Conservation (phyloP, 2,113 vertebrate genomes). For the Passer domesticus region DNA sequence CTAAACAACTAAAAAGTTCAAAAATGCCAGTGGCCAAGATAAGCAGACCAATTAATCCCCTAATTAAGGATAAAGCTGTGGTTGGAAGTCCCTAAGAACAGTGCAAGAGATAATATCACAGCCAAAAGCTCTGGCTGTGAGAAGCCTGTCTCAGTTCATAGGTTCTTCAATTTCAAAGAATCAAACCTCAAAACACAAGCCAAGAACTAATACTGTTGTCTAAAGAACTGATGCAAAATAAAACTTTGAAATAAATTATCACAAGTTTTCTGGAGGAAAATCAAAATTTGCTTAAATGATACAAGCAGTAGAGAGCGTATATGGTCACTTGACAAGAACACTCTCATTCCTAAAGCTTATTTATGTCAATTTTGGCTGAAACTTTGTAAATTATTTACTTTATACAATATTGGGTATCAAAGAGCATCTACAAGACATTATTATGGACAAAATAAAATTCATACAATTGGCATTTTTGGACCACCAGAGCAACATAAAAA, state of each 20-base stretch:
- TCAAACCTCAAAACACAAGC: background rate
- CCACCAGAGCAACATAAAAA: background rate
- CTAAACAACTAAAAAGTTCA: background rate
- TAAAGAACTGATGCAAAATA: background rate
- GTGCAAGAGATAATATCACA: background rate
- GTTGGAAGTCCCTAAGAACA: background rate
- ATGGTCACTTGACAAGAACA: background rate
- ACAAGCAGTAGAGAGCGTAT: background rate
- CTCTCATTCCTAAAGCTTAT: background rate
- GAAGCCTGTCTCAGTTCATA: background rate
- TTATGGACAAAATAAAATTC: background rate
- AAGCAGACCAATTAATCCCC: background rate
- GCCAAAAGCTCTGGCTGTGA: background rate
- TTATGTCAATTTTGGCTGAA: background rate
- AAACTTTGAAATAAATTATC: background rate
- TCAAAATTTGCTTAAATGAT: background rate
- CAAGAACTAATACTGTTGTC: background rate
- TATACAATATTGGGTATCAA: background rate
- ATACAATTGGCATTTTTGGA: background rate
- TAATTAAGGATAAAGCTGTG: background rate
- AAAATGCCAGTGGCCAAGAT: background rate
- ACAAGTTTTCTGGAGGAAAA: background rate
- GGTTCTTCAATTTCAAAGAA: constrained; percentile 31
- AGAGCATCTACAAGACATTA: background rate
- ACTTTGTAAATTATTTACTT: background rate